These are phyloP conservation scores for Phoebastria nigripes DNA, from an alignment of 2,797 vertebrate genomes.

Conservation along the genomic window DNA sequence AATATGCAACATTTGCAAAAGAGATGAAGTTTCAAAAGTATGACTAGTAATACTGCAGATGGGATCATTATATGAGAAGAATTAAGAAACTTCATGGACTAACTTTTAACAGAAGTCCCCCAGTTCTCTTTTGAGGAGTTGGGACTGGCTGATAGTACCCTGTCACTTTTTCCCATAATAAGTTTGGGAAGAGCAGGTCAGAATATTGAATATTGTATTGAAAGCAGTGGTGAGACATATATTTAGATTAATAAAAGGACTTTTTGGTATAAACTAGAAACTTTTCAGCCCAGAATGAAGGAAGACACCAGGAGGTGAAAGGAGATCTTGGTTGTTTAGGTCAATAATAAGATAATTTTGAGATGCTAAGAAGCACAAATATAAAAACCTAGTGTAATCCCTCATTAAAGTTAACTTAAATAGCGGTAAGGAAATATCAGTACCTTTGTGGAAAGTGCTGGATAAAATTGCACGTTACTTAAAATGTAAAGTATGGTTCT, in stretches of 20 bases:
- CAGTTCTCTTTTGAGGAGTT: not conserved
- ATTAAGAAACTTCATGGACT: not conserved
- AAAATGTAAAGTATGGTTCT: not conserved
- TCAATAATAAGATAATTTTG: not conserved
- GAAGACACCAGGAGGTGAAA: not conserved
- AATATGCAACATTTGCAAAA: not conserved
- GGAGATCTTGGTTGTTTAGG: not conserved
- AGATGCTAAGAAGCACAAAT: not conserved
- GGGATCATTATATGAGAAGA: not conserved
- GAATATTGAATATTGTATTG: not conserved
- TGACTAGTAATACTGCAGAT: not conserved
- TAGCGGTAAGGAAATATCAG: not conserved
- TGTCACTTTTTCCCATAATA: fast-evolving
- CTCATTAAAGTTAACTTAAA: not conserved
- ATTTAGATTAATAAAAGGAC: not conserved
- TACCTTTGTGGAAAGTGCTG: not conserved
- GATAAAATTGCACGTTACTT: not conserved
- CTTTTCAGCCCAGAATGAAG: not conserved
- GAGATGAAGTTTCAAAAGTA: not conserved
- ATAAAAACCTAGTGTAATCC: not conserved
- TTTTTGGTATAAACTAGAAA: not conserved
- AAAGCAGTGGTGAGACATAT: not conserved
- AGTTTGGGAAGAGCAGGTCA: not conserved
- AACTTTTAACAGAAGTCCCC: not conserved
- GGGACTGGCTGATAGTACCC: not conserved